phyloP scores from a whole-genome alignment of 2,888 invertebrate genomes.

The Machimus rusticus region DNA sequence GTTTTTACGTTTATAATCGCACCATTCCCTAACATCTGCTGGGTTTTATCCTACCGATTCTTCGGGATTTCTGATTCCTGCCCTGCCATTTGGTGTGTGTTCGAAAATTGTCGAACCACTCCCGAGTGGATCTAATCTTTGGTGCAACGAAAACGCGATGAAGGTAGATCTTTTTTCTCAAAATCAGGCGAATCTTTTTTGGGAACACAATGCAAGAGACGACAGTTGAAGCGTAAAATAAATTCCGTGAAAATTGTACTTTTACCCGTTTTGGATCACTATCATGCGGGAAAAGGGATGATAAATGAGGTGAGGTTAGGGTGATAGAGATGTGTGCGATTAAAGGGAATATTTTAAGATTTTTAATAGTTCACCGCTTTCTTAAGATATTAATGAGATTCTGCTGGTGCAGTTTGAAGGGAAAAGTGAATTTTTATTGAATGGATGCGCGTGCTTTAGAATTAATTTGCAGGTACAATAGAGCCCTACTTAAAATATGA shows the following conservation, averaged over 20 bases:
- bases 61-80: conserved; percentile 7
- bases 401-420: neutral
- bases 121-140: neutral
- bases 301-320: neutral
- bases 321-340: neutral
- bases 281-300: neutral
- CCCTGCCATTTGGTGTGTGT: neutral
- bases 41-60: neutral
- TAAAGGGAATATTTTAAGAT: neutral
- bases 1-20: neutral
- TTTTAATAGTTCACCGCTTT: neutral
- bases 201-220: conserved; percentile 21
- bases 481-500: neutral
- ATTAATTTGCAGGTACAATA: neutral
- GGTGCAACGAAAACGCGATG: neutral
- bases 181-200: neutral
- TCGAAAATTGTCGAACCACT: neutral
- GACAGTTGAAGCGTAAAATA: conserved; percentile 33
- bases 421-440: neutral
- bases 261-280: neutral
- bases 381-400: neutral
- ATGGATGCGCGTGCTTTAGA: neutral
- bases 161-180: neutral
- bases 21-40: conserved; percentile 18
- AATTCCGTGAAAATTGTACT: conserved; percentile 28